Conservation (phyloP, 2,797 vertebrate genomes). For the Lutjanus campechanus region DNA sequence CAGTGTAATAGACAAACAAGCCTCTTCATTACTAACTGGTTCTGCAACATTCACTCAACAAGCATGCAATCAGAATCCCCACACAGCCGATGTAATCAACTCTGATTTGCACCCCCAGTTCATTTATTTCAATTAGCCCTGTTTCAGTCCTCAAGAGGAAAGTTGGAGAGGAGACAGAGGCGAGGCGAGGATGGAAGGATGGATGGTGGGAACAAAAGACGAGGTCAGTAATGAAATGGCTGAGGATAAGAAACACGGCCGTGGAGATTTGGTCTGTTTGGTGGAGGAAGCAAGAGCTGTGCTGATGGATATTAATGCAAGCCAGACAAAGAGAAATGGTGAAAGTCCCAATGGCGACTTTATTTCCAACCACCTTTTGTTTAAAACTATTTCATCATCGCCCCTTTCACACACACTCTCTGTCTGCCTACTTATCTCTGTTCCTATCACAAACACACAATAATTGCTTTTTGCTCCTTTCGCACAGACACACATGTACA, state of each 20-base stretch:
- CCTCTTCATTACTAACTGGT: slow-evolving; percentile 69
- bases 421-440: slow-evolving; percentile 31
- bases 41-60: slow-evolving; percentile 65
- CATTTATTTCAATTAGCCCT: slow-evolving; percentile 85
- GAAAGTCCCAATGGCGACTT: slow-evolving; percentile 1
- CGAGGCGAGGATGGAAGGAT: slow-evolving; percentile 22
- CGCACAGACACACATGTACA: slow-evolving; percentile 4
- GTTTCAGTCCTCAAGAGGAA: slow-evolving; percentile 72
- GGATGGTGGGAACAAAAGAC: slow-evolving; percentile 35
- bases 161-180: slow-evolving; percentile 49
- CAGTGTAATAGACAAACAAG: slow-evolving; percentile 59
- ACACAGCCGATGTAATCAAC: slow-evolving; percentile 77
- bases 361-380: slow-evolving; percentile 8
- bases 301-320: slow-evolving; percentile 22
- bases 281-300: slow-evolving; percentile 30
- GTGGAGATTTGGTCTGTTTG: slow-evolving; percentile 52
- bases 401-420: background rate
- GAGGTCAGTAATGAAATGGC: slow-evolving; percentile 61
- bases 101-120: slow-evolving; percentile 76
- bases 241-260: slow-evolving; percentile 52
- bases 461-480: slow-evolving; percentile 4
- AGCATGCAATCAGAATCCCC: slow-evolving; percentile 75
- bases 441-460: slow-evolving; percentile 7
- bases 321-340: background rate
- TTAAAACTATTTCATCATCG: slow-evolving; percentile 6